Percentiles rank a stretch among this genome's conserved stretches.
These are phyloP conservation scores for Crotalus helleri DNA, from an alignment of 2,113 vertebrate species.

Conservation along the genomic window DNA sequence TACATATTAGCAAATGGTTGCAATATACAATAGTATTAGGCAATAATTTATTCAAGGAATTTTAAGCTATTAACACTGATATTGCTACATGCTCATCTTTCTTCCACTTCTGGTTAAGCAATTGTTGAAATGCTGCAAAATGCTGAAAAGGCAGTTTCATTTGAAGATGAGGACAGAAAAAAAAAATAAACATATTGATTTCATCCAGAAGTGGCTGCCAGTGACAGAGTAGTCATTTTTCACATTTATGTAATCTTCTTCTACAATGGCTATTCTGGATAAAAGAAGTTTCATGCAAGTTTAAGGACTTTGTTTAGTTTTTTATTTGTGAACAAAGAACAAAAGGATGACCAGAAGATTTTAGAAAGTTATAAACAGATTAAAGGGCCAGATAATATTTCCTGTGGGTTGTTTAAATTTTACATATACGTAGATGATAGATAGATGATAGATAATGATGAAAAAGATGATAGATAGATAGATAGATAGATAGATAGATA, in stretches of 20 bases:
- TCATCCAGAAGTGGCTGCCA: not conserved
- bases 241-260: not conserved
- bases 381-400: not conserved
- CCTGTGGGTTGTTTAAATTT: not conserved
- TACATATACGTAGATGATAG: not conserved
- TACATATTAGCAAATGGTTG: not conserved
- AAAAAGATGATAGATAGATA: too few species aligned
- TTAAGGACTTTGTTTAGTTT: not conserved
- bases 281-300: not conserved
- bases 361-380: not conserved
- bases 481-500: too few species aligned
- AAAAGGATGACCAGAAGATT: not conserved
- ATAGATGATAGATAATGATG: too few species aligned
- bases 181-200: not conserved
- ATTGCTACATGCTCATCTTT: not conserved
- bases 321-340: not conserved
- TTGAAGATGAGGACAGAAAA: not conserved
- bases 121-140: not conserved
- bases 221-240: not conserved
- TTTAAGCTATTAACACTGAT: not conserved
- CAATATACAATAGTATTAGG: not conserved
- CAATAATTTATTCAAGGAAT: not conserved
- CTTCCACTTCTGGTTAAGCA: not conserved
- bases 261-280: not conserved
- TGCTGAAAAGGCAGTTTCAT: not conserved